Base-by-base conservation (phyloP, 2,888 invertebrate species). In the Ornithoptera alexandrae region DNA sequence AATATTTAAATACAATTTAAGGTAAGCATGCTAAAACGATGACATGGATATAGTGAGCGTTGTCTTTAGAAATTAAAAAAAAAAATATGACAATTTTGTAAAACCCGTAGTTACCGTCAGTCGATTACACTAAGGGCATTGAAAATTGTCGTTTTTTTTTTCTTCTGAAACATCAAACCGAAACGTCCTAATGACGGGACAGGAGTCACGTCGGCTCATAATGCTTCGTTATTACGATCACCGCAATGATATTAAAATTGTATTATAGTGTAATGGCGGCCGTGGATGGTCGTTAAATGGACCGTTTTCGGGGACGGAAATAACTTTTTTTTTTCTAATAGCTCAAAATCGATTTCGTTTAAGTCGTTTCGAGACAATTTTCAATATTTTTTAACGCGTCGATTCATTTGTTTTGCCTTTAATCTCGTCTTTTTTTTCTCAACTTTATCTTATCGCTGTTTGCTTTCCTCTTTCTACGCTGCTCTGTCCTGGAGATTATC, bases 291-390 rank as follows among this genome's bases (percentile, higher is more conserved):
- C 84, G 84, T 81, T 85, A 88, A 90, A 89, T 81, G 84, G 84
- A 80, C 77, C 85, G 82, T 81, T 89, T 88, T 84, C 71, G 75
- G 74, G 79, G 81, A 82, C 89, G 90, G 90, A 90, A 89, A 91
- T 82, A 80, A 76, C 74, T 73, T 79, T 82, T 84, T 86, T 84
- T 80, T 86, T 84, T 80, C 53, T 58, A 65, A 63, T 64, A 69
- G 78, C 79, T 77, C 75, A 73, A 87, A 90, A 90, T 90, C 88
- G 90, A 89, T 88, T 90, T 83, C 84, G 84, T 87, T 89, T 89
- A 84, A 78, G 80, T 81, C 77, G 81, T 78, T 76, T 76, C 75
- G 73, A 74, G 76, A 79, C 77, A 73, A 79, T 77, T 78, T 74
- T 65, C 50, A 22, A 56, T 46, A 15, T 66, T 70, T 74, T 63